Conservation (phyloP, 2,113 vertebrate genomes). For the Cyprinodon brontotheroides region DNA sequence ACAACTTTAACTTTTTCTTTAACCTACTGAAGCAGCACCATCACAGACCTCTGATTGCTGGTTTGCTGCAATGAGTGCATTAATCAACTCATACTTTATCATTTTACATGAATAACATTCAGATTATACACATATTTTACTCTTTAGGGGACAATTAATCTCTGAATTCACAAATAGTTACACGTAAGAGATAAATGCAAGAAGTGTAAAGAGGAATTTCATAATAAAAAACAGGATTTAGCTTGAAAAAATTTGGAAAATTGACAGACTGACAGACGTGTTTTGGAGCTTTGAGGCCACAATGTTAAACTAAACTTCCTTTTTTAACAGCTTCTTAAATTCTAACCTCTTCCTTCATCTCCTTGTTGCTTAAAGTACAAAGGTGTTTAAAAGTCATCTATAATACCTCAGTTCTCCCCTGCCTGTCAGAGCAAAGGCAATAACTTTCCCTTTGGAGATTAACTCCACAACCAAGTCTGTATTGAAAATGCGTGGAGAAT, state of each 20-base stretch:
- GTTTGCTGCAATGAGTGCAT: slow-evolving; percentile 32
- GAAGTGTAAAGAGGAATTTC: not conserved
- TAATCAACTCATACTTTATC: slow-evolving; percentile 66
- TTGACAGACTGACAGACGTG: not conserved
- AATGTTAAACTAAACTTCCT: slow-evolving; percentile 41
- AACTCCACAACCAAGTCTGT: not conserved
- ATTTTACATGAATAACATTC: slow-evolving; percentile 11
- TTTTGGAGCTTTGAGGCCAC: slow-evolving; percentile 41
- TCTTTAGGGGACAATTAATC: slow-evolving; percentile 1
- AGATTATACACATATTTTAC: not conserved
- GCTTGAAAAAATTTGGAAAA: not conserved
- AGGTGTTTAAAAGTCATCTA: slow-evolving; percentile 54
- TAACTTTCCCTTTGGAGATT: slow-evolving; percentile 20
- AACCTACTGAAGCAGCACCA: slow-evolving; percentile 54
- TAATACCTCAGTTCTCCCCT: slow-evolving; percentile 38
- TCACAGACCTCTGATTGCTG: slow-evolving; percentile 7
- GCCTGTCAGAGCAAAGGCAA: slow-evolving; percentile 17
- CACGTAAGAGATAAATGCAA: not conserved
- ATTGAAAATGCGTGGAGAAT: not conserved
- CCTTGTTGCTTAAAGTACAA: not conserved
- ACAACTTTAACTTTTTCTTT: slow-evolving; percentile 70
- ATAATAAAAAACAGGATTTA: not conserved
- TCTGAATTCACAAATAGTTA: not conserved
- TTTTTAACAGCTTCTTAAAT: slow-evolving; percentile 7
- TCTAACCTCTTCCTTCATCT: not conserved